Percentiles rank a stretch among this genome's conserved stretches.
Evolutionary conservation across 2,888 invertebrate species (phyloP).

Genomic region (Melanophora roralis): DNA sequence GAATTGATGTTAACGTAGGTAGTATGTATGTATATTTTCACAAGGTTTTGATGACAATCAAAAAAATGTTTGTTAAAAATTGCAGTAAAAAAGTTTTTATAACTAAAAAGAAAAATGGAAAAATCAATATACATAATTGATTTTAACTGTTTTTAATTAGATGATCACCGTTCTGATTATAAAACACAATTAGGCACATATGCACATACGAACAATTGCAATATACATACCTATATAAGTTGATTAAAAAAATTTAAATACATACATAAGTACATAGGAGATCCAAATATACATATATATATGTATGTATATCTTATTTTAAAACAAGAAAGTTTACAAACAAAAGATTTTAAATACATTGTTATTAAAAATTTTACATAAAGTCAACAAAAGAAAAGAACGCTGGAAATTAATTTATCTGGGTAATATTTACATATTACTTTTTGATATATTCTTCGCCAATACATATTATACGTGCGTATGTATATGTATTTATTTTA

Average conservation of each 20-base stretch:
- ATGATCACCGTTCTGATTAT: not conserved
- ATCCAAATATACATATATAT: not conserved
- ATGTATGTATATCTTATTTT: not conserved
- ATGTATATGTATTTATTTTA: constrained; percentile 13
- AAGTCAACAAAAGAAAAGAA: constrained; percentile 32
- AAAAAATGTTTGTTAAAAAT: constrained; percentile 28
- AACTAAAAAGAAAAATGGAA: not conserved
- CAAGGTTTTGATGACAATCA: constrained; percentile 25
- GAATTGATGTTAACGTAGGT: too few species aligned
- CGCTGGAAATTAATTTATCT: constrained; percentile 29
- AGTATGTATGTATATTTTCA: constrained; percentile 15
- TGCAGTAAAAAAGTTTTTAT: not conserved
- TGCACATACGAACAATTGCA: too few species aligned
- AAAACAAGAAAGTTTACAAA: constrained; percentile 5
- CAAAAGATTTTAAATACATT: constrained; percentile 28
- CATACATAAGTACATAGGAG: too few species aligned
- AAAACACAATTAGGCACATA: not conserved
- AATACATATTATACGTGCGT: not conserved
- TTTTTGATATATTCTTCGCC: constrained; percentile 12
- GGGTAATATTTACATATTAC: constrained; percentile 8
- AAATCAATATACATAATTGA: constrained; percentile 1
- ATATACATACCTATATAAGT: too few species aligned
- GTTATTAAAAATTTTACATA: constrained; percentile 6
- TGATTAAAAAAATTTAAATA: not conserved
- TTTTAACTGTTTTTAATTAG: constrained; percentile 11